Conservation (phyloP, 2,113 vertebrate species). For the Anhinga anhinga region DNA sequence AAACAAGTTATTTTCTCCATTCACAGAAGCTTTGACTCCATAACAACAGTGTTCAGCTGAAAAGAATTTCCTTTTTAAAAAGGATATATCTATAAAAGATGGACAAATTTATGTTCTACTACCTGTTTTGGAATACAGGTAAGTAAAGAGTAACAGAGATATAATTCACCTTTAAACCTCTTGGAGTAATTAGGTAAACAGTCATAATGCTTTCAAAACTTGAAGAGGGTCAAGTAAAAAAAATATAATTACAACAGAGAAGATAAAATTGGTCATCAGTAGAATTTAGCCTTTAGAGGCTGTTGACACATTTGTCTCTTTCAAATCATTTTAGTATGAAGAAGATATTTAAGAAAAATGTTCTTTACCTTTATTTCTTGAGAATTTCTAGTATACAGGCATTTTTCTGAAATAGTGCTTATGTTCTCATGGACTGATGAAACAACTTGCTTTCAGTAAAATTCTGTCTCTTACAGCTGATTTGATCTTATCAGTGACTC, state of each 20-base stretch:
- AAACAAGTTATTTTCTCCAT: background rate
- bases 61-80: background rate
- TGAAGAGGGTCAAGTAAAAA: background rate
- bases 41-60: background rate
- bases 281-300: background rate
- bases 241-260: background rate
- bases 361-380: background rate
- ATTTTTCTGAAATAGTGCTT: background rate
- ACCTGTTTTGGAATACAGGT: background rate
- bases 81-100: background rate
- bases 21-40: background rate
- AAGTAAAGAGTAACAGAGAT: background rate
- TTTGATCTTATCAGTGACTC: background rate
- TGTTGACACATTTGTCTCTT: background rate
- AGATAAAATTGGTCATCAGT: background rate
- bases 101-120: background rate
- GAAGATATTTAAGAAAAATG: background rate
- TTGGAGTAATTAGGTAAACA: background rate
- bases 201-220: background rate
- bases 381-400: background rate
- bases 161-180: background rate
- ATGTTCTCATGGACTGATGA: background rate
- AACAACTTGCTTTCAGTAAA: background rate
- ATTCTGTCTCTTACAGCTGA: background rate
- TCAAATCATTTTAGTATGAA: background rate